Conservation (phyloP, 2,888 invertebrate genomes). For the Nineta flava region DNA sequence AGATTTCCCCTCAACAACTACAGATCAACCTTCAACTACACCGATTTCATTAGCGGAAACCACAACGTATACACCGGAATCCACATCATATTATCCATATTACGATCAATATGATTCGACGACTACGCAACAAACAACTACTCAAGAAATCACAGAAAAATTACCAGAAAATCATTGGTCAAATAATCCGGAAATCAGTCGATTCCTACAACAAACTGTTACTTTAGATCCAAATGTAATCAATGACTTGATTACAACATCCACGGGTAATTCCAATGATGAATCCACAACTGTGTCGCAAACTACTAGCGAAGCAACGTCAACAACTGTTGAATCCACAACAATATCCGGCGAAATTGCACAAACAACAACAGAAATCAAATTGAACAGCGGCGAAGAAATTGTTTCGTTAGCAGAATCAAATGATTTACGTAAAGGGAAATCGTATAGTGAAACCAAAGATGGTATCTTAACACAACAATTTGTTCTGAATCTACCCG, state of each 20-base stretch:
- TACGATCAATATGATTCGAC: constrained; percentile 5
- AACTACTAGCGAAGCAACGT: constrained; percentile 5
- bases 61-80: constrained; percentile 16
- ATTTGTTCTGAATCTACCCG: constrained; percentile 28
- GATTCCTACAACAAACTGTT: constrained; percentile 50
- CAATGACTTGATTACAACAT: constrained; percentile 33
- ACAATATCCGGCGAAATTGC: constrained; percentile 1
- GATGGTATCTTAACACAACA: constrained; percentile 6
- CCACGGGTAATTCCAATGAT: constrained; percentile 17
- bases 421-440: not conserved
- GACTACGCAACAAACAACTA: constrained; percentile 9
- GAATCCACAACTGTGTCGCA: constrained; percentile 20
- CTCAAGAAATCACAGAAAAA: constrained; percentile 8
- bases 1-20: constrained; percentile 15
- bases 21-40: constrained; percentile 16
- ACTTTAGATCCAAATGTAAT: constrained; percentile 54
- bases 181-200: constrained; percentile 29
- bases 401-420: constrained; percentile 1
- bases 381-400: not conserved
- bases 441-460: not conserved
- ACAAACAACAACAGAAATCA: constrained; percentile 10
- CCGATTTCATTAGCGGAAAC: constrained; percentile 15
- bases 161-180: constrained; percentile 24
- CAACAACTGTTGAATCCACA: constrained; percentile 12
- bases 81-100: constrained; percentile 19